These are phyloP conservation scores for Xestobium rufovillosum DNA, from an alignment of 2,888 invertebrate genomes.

Conservation along the genomic window DNA sequence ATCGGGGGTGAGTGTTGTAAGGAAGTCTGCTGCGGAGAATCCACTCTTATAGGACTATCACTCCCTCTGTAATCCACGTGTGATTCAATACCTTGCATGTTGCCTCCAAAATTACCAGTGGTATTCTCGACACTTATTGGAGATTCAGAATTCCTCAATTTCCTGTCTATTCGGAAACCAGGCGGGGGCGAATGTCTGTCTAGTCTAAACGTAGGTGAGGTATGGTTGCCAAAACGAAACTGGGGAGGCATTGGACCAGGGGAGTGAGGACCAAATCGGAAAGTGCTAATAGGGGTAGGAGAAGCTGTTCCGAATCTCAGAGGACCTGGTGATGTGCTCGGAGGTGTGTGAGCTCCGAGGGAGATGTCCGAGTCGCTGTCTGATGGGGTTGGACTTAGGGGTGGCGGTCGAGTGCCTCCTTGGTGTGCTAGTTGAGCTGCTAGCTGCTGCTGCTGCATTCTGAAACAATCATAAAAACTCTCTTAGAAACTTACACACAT, in stretches of 20 bases:
- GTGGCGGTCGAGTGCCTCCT: constrained; percentile 32
- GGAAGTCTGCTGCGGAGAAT: constrained; percentile 27
- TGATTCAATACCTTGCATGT: constrained; percentile 33
- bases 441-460: constrained; percentile 43
- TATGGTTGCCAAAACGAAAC: constrained; percentile 38
- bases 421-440: constrained; percentile 40
- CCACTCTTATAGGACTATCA: constrained; percentile 33
- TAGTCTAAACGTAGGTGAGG: constrained; percentile 33
- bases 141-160: constrained; percentile 31
- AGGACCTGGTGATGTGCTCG: constrained; percentile 39
- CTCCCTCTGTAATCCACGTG: constrained; percentile 23
- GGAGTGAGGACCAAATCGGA: constrained; percentile 42
- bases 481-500: not conserved
- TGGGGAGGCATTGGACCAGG: constrained; percentile 44
- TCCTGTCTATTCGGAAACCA: constrained; percentile 31
- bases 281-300: constrained; percentile 37
- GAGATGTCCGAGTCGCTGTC: constrained; percentile 45
- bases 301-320: constrained; percentile 34
- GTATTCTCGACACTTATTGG: constrained; percentile 30
- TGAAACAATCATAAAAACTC: constrained; percentile 31
- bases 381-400: constrained; percentile 40
- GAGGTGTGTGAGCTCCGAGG: constrained; percentile 41
- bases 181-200: constrained; percentile 31
- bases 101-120: constrained; percentile 27
- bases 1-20: constrained; percentile 36